Evolutionary conservation across 2,888 invertebrate genomes (phyloP).

Genomic region (Crocallis elinguaria): DNA sequence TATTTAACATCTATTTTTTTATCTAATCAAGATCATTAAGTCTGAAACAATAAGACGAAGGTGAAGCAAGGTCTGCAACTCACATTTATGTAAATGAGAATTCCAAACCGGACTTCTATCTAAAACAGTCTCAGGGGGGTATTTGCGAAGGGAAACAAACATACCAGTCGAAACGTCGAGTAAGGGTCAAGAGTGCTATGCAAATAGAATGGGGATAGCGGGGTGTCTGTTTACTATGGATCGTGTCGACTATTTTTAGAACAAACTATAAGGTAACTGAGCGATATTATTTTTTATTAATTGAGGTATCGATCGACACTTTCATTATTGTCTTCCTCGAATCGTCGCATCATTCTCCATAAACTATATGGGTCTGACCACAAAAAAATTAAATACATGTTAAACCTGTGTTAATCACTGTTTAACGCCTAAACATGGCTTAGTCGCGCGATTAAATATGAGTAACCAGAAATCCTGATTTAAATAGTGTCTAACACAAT

Average conservation of each 20-base stretch:
- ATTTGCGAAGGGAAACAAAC: neutral
- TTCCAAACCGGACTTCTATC: neutral
- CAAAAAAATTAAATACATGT: too few relatives aligned
- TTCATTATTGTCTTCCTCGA: too few relatives aligned
- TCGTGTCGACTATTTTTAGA: neutral
- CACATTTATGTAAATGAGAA: neutral
- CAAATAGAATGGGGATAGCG: neutral
- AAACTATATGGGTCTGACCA: too few relatives aligned
- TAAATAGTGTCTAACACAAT: too few relatives aligned
- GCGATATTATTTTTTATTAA: neutral
- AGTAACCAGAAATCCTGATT: too few relatives aligned
- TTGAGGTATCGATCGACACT: too few relatives aligned
- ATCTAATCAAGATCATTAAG: neutral
- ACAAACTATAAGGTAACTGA: neutral
- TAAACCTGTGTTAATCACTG: too few relatives aligned
- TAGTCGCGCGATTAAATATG: too few relatives aligned
- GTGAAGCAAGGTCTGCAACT: neutral
- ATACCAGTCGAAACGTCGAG: neutral
- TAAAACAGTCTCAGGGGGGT: neutral
- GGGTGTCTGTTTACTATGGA: neutral
- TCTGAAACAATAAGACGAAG: neutral
- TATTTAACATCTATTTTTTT: too few relatives aligned
- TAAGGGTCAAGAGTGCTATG: neutral
- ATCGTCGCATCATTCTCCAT: too few relatives aligned
- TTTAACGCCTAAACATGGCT: too few relatives aligned